These are phyloP conservation scores for Anolis sagrei DNA, from an alignment of 2,113 vertebrate species.

Conservation along the genomic window DNA sequence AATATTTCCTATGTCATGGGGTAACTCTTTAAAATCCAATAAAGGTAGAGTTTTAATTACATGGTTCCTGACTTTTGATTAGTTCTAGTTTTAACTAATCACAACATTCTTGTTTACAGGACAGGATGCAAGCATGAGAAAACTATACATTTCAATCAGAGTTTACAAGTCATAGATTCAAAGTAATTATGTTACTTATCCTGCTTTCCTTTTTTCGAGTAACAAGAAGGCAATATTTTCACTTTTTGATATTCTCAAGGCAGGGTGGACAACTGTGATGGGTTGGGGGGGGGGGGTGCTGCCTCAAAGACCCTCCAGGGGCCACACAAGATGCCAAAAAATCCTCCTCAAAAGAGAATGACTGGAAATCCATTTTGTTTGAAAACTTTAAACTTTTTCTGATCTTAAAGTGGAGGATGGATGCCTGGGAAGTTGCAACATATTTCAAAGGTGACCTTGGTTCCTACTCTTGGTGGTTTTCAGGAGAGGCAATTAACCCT, in stretches of 20 bases:
- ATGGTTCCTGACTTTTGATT: conserved; percentile 82
- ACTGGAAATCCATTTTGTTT: too few relatives aligned
- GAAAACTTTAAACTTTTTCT: too few relatives aligned
- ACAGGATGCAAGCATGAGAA: background rate
- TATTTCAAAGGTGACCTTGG: too few relatives aligned
- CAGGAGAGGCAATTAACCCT: too few relatives aligned
- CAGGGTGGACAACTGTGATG: background rate
- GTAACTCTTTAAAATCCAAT: conserved; percentile 81
- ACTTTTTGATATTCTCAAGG: background rate
- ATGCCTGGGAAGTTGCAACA: too few relatives aligned
- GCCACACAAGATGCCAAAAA: too few relatives aligned
- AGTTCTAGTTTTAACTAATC: conserved; percentile 78
- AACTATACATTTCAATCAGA: background rate
- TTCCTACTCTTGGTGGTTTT: too few relatives aligned
- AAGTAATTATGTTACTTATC: background rate
- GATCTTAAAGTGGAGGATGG: too few relatives aligned
- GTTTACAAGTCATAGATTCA: background rate
- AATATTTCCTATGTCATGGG: conserved; percentile 82
- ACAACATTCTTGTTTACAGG: conserved; percentile 57
- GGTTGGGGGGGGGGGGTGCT: too few relatives aligned
- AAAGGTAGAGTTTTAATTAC: conserved; percentile 85
- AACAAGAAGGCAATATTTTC: background rate
- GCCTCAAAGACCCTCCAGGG: too few relatives aligned
- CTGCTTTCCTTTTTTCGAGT: too few relatives aligned
- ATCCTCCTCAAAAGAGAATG: too few relatives aligned